These are phyloP conservation scores for Bombus consobrinus DNA, from an alignment of 1,140 invertebrate genomes.

Conservation along the genomic window DNA sequence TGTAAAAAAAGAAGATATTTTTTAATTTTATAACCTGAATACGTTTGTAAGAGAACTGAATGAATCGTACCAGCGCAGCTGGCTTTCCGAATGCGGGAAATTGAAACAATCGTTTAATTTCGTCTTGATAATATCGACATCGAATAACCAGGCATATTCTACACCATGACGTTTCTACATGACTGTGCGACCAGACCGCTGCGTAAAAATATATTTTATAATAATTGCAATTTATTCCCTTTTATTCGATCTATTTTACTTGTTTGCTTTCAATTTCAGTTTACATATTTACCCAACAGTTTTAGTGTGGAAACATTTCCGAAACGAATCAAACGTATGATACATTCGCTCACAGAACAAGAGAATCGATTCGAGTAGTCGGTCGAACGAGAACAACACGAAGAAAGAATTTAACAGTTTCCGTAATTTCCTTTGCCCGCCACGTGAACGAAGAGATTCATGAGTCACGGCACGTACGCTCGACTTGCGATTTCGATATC, in stretches of 20 bases:
- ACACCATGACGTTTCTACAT: not conserved
- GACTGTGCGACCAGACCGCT: not conserved
- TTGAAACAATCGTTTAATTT: not conserved
- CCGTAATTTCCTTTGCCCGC: constrained; percentile 14
- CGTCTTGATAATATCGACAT: not conserved
- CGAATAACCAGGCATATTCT: not conserved
- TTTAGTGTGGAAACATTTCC: not conserved
- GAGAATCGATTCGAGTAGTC: not conserved
- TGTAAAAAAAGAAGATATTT: not conserved
- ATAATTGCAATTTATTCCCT: not conserved
- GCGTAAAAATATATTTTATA: not conserved
- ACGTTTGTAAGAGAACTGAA: not conserved
- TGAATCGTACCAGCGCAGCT: not conserved
- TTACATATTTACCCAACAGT: not conserved
- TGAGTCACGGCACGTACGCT: constrained; percentile 11
- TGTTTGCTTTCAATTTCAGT: not conserved
- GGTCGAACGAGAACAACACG: not conserved
- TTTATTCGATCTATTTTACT: not conserved
- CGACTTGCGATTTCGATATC: constrained; percentile 44
- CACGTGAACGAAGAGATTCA: not conserved
- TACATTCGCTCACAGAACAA: not conserved
- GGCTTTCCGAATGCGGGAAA: not conserved
- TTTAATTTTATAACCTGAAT: not conserved
- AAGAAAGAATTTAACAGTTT: constrained; percentile 28
- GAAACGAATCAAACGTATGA: not conserved